These are phyloP conservation scores for Carettochelys insculpta DNA, from an alignment of 2,113 vertebrate species.

Conservation along the genomic window DNA sequence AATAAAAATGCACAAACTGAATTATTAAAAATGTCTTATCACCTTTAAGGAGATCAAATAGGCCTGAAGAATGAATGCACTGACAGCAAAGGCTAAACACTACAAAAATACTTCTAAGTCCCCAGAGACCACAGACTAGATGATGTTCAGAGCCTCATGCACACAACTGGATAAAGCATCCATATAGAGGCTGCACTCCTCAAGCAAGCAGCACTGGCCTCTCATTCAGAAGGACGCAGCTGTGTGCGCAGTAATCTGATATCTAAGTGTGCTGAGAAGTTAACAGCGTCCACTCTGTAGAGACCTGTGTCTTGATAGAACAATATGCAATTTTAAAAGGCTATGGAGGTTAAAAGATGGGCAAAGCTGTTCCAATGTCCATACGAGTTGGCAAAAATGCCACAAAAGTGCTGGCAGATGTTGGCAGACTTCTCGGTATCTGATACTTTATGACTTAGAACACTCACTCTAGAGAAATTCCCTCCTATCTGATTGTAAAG, in stretches of 20 bases:
- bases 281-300: neutral
- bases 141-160: neutral
- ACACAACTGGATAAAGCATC: neutral
- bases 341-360: neutral
- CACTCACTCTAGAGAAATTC: neutral
- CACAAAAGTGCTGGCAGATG: neutral
- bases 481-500: neutral
- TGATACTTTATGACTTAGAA: neutral
- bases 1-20: neutral
- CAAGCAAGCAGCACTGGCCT: neutral
- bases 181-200: neutral
- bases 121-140: neutral
- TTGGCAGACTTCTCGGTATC: neutral
- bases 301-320: neutral
- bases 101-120: neutral
- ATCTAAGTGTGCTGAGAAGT: neutral
- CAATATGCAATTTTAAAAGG: neutral
- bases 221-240: neutral
- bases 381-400: neutral
- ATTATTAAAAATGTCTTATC: neutral
- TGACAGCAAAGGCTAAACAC: neutral
- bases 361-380: neutral
- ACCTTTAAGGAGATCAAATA: neutral
- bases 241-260: neutral
- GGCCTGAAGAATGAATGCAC: neutral